A percentile compares a stretch with the other conserved stretches of the same genome.
Evolutionary conservation across 2,888 invertebrate genomes (phyloP).

Genomic region (Hartigia nigra): DNA sequence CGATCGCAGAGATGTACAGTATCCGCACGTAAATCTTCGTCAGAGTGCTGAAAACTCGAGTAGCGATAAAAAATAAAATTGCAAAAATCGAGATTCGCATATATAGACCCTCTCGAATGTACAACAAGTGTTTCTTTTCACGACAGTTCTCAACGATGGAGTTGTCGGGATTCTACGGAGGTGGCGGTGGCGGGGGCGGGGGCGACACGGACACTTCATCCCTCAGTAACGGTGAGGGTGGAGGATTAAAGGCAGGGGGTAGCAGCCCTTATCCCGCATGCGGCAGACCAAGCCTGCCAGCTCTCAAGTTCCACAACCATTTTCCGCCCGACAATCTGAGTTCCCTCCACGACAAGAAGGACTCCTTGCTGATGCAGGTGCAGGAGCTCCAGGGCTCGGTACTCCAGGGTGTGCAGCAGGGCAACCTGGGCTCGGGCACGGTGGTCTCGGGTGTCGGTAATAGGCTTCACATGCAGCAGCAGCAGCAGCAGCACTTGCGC

Average conservation of each 20-base stretch:
- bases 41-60: not conserved
- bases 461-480: slow-evolving; percentile 73
- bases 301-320: slow-evolving; percentile 92
- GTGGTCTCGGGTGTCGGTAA: slow-evolving; percentile 66
- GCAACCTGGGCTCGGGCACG: slow-evolving; percentile 40
- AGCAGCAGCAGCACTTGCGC: slow-evolving; percentile 60
- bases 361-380: slow-evolving; percentile 70
- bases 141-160: slow-evolving; percentile 77
- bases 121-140: not conserved
- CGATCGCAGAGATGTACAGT: too few species aligned
- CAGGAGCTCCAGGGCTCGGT: slow-evolving; percentile 62
- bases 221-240: slow-evolving; percentile 69
- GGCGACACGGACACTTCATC: slow-evolving; percentile 82
- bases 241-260: slow-evolving; percentile 69
- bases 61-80: not conserved
- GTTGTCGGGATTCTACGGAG: slow-evolving; percentile 84
- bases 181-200: slow-evolving; percentile 69
- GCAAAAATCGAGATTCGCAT: not conserved
- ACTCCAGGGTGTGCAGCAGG: slow-evolving; percentile 56
- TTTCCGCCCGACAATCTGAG: slow-evolving; percentile 89
- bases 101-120: not conserved
- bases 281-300: slow-evolving; percentile 82
- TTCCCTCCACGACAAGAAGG: slow-evolving; percentile 74
- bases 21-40: too few species aligned
- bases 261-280: slow-evolving; percentile 61